phyloP scores from a whole-genome alignment of 2,888 invertebrate species.

The Rhodophaea formosa region DNA sequence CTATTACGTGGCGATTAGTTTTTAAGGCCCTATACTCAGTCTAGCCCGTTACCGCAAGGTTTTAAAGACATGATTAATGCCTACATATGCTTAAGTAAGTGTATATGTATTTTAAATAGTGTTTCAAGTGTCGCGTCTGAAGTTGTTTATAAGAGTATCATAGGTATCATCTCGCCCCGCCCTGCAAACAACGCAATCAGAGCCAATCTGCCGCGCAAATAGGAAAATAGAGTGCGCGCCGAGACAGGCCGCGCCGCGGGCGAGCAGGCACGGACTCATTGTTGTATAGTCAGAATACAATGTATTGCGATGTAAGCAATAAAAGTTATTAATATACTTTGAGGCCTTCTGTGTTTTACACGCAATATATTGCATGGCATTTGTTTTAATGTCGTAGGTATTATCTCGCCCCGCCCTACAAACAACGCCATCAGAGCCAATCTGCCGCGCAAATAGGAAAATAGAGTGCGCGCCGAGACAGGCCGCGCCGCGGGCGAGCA shows the following conservation, averaged over 20 bases:
- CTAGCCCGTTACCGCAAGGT: too few species aligned
- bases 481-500: constrained; percentile 56
- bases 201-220: constrained; percentile 80
- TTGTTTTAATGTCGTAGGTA: constrained; percentile 51
- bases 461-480: constrained; percentile 74
- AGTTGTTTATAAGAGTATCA: constrained; percentile 17
- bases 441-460: constrained; percentile 81
- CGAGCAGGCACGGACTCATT: constrained; percentile 21
- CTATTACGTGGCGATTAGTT: too few species aligned
- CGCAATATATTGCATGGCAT: too few species aligned
- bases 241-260: constrained; percentile 64
- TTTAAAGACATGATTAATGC: too few species aligned
- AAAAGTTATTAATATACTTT: too few species aligned
- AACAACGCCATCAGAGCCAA: constrained; percentile 81
- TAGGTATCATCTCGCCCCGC: constrained; percentile 60
- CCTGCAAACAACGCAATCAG: constrained; percentile 80
- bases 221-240: constrained; percentile 79
- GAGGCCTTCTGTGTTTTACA: too few species aligned
- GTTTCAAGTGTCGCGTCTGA: too few species aligned
- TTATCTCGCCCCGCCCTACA: constrained; percentile 65
- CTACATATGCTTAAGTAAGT: too few species aligned
- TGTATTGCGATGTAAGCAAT: too few species aligned
- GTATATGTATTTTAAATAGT: too few species aligned
- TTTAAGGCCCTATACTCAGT: too few species aligned
- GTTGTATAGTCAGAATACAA: too few species aligned